These are phyloP conservation scores for Iguana delicatissima DNA, from an alignment of 2,797 vertebrate genomes.

Conservation along the genomic window DNA sequence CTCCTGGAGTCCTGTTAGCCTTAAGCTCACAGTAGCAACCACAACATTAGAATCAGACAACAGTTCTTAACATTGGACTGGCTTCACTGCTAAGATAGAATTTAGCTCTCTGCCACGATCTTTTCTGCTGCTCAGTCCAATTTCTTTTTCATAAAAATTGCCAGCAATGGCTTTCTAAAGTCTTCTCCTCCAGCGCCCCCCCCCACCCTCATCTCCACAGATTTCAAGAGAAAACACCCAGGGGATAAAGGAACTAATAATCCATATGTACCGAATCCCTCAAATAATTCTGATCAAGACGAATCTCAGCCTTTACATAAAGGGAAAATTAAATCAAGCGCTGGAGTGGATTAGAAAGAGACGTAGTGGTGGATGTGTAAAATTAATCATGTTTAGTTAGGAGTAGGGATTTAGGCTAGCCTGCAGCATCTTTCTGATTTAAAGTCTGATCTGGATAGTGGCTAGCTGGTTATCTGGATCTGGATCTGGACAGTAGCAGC, in stretches of 20 bases:
- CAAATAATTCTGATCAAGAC: constrained; percentile 67
- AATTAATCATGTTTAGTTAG: constrained; percentile 70
- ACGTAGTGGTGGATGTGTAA: constrained; percentile 67
- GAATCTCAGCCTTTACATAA: constrained; percentile 70
- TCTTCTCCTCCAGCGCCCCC: background rate
- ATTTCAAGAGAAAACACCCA: constrained; percentile 39
- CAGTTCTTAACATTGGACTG: background rate
- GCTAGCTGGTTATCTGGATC: background rate
- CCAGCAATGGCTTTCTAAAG: background rate
- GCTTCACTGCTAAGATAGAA: too few species aligned
- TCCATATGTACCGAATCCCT: constrained; percentile 64
- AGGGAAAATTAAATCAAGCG: constrained; percentile 76
- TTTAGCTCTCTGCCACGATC: background rate
- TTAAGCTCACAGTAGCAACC: background rate
- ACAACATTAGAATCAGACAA: background rate
- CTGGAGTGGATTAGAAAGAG: constrained; percentile 72
- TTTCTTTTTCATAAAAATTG: background rate
- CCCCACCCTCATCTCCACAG: background rate
- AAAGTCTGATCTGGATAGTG: constrained; percentile 28
- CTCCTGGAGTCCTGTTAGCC: background rate
- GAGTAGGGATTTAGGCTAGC: constrained; percentile 64
- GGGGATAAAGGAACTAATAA: constrained; percentile 58
- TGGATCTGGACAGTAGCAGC: too few species aligned
- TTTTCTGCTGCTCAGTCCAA: background rate
- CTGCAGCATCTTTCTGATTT: constrained; percentile 31